These are phyloP conservation scores for Drosophila littoralis DNA, from an alignment of 1,140 invertebrate genomes.

Conservation along the genomic window DNA sequence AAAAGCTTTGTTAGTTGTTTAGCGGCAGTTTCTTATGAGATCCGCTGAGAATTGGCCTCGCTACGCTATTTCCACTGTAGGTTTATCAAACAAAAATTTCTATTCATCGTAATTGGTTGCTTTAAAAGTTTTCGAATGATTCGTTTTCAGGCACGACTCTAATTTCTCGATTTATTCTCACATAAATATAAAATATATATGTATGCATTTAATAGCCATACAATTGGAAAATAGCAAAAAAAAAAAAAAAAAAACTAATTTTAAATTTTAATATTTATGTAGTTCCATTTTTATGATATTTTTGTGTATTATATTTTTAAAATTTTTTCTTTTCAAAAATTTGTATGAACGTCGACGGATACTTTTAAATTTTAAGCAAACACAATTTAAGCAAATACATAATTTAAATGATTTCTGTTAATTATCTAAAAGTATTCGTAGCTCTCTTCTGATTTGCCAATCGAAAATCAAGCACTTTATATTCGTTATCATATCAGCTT, in stretches of 20 bases:
- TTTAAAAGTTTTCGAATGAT: no score
- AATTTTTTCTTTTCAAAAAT: neutral
- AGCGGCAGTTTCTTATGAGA: neutral
- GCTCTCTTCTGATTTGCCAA: neutral
- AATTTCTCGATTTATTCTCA: no score
- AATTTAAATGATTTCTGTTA: no score
- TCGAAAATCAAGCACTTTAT: constrained; percentile 3
- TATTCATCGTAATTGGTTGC: neutral
- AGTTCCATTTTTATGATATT: no score
- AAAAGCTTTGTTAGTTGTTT: constrained; percentile 10
- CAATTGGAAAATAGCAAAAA: no score
- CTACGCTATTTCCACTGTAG: neutral
- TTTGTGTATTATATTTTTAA: no score
- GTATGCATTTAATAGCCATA: neutral
- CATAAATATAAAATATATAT: neutral
- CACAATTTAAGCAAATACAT: no score
- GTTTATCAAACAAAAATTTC: neutral
- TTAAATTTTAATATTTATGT: no score
- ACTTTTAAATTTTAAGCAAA: no score
- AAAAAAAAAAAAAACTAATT: no score
- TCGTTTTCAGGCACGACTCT: no score
- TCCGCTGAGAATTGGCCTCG: neutral
- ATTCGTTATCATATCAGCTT: neutral
- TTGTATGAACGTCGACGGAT: no score
- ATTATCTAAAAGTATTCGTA: neutral